Evolutionary conservation across 2,888 invertebrate species (phyloP), one percentile per base, ranked within the genome.

Genomic region (Chloromyia formosa): DNA sequence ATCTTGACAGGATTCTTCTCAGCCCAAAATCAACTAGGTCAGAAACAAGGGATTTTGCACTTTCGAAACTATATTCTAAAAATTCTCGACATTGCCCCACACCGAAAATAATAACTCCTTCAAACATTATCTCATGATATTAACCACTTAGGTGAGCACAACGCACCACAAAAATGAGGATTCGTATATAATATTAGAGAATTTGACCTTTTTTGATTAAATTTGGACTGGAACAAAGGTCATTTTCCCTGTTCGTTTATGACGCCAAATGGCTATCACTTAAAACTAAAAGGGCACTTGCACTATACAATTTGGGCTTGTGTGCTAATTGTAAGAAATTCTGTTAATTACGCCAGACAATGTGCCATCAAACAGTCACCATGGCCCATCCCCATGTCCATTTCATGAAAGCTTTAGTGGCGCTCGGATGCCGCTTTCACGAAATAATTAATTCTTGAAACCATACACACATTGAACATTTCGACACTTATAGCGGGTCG

Each of bases 311-410:
- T 49, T 49, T 49, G 12, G 49, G 12, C 49, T 49, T 12, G 49
- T 49, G 49, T 49, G 49, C 49, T 49, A 49, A 49, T 49, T 49
- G 49, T n/a, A 49, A 49, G 49, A 49, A 49, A 49, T 49, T 49
- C 49, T n/a, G 14, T n/a, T 49, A 49, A 49, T 49, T 49, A 49
- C 49, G 12, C 16, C 49, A n/a, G 49, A 49, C 14, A n/a, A 49
- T 49, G 10, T 49, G 49, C 49, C 16, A 49, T n/a, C 12, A 49
- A 49, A 49, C 16, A 49, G 49, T 5, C 49, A 49, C 49, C 49
- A 12, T 7, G 10, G 27, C 49, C 12, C 49, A n/a, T 49, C 49
- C 12, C 12, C 14, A n/a, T 49, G 49, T n/a, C 12, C 49, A 49
- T 49, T 49, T 7, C 16, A 49, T 49, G 49, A n/a, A n/a, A 7